Evolutionary conservation across 1,140 invertebrate genomes (phyloP), one percentile per base, ranked within the genome.

Genomic region (Drosophila mojavensis): DNA sequence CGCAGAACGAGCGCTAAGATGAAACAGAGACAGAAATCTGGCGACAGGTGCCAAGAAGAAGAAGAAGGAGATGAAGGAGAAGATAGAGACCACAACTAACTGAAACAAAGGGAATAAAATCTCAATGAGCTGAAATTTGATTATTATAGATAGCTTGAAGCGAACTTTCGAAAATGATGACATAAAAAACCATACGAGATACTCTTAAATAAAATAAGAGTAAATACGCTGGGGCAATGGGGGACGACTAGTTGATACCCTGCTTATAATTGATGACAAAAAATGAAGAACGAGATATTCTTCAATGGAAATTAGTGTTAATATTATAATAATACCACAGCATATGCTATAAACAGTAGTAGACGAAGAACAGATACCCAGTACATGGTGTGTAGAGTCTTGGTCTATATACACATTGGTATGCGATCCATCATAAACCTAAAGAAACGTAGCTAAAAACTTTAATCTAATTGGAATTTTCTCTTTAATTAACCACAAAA

Each of bases 81-180:
- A 17, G 43, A 39, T 39, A 7, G 1, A 36, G 33, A 36, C 33
- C 33, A 39, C 36, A 11, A 17, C 43, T 47, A 17, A 47, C n/a
- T 47, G 43, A 47, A 17, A 20, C 4, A 17, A 15, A 47, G 15
- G 6, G 43, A 47, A 47, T 15, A 15, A 47, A 47, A 47, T 20
- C 9, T 47, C 43, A 47, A 47, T 47, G 43, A 20, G 17, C 43
- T 17, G 43, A 47, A 15, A 15, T 47, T 47, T 17, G n/a, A 47
- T 47, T 47, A 47, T 47, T 17, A 20, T 47, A 47, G n/a, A 47
- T 47, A 9, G 43, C 43, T 47, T 2, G 5, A 47, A 17, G 43
- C 15, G 43, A 47, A 47, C 43, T 47, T 47, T 47, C 43, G n/a
- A 47, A 47, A 47, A 17, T 17, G 43, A 47, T 47, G 43, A 17